Evolutionary conservation across 2,888 invertebrate genomes (phyloP), one percentile per base, ranked within the genome.

Genomic region (Melolontha melolontha): DNA sequence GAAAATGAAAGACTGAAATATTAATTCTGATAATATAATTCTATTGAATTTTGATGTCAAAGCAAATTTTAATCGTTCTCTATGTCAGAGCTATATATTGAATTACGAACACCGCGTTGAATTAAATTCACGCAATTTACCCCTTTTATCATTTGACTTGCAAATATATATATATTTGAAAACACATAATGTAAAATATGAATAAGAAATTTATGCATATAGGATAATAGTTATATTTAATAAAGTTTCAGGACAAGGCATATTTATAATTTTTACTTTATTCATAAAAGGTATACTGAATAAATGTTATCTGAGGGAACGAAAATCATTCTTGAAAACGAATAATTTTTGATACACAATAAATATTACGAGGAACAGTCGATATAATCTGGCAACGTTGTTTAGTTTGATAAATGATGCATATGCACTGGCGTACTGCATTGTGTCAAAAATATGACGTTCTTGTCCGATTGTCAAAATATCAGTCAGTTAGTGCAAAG

Each of bases 91-190:
- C 12, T 5, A 52, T n/a, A 41, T 41, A 55, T 42, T 40, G 11
- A 17, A 55, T 41, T 22, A 55, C 10, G 41, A 29, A 52, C 40
- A 55, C 55, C 55, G n/a, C 55, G 17, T 10, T 6, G 17, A 55
- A 55, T 55, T 55, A 40, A 14, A 17, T 17, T 22, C 41, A 41
- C 41, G 55, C 55, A 55, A 17, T 40, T 40, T 41, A 41, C 55
- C 16, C 11, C 41, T 41, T 29, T 41, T 11, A 39, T 8, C 41
- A 51, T 51, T 51, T n/a, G 51, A 51, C 51, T 51, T 51, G 51
- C 51, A 51, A 51, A 51, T 51, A 11, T 14, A 12, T 4, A 5
- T 34, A 34, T 34, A 34, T 34, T 47, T 10, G 47, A 14, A 14
- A 47, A 47, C 42, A 42, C n/a, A 42, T 42, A 42, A 14, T 12